Evolutionary conservation across 53 echinoderm and acorn worm genomes (phyloP), one percentile per base, ranked within the genome.

Genomic region (Luidia sarsii): DNA sequence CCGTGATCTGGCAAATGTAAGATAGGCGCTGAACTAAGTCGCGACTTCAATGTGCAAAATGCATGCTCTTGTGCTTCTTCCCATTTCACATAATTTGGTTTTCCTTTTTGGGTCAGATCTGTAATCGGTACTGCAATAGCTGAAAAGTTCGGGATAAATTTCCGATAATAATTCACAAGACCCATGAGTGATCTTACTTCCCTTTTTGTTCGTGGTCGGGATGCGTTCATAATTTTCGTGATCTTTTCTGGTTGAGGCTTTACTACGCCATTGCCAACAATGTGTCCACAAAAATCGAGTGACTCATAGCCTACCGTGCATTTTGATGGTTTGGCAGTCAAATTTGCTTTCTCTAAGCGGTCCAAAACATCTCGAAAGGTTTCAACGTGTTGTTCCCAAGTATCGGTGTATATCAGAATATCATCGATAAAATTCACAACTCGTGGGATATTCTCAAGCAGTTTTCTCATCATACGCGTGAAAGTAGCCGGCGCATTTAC

Each of bases 271-370:
- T 81, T 66, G 1, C 90, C 90, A 1, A 85, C 67, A 1, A 84
- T 53, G 53, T 89, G 89, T 2, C 89, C 89, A 0, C 83, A 48
- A 39, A 89, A 84, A 28, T 89, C 89, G 18, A 89, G 28, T 1
- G 68, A n/a, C 38, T 23, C 7, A 28, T 77, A 84, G 31, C 85
- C 81, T 0, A 85, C 21, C 8, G 30, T 53, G 33, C 90, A 85
- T 33, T 81, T 90, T 7, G 80, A 67, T 10, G 90, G 85, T 14
- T 65, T 43, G 0, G 85, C 90, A n/a, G 85, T 90, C 20, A 90
- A 29, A 0, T 81, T 81, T 55, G 89, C 89, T 1, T 2, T 39
- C 34, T 39, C 34, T 1, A 89, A 33, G 1, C 89, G 55, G 22
- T 11, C 3, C 22, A 89, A 7, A 8, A 84, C 89, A 4, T 53